A percentile compares a stretch with the other conserved stretches of the same genome.
These are phyloP conservation scores for Odobenus rosmarus DNA, from an alignment of 2,113 vertebrate species.

Conservation along the genomic window DNA sequence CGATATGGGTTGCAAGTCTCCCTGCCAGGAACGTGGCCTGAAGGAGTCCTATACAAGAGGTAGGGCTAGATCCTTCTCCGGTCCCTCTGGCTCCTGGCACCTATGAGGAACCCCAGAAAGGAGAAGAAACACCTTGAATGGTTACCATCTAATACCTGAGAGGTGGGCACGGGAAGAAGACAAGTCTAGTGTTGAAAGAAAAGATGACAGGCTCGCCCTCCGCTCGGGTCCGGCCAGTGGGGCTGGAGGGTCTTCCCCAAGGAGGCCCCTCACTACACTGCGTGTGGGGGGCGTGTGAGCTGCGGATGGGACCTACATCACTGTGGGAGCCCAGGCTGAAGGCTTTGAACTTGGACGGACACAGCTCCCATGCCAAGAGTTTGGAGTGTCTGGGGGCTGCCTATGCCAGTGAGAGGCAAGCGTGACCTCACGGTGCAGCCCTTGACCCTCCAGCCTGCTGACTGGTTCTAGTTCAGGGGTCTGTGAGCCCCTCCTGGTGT, in stretches of 20 bases:
- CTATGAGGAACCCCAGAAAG: neutral
- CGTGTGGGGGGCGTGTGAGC: neutral
- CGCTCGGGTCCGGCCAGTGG: too few relatives aligned
- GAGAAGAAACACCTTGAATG: neutral
- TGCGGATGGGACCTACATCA: rapidly evolving
- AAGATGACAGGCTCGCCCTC: neutral
- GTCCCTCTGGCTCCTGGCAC: neutral
- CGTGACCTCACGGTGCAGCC: neutral
- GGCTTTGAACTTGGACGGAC: neutral
- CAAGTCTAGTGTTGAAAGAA: neutral
- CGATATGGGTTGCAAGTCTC: neutral
- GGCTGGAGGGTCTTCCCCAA: neutral
- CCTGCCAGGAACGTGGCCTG: neutral
- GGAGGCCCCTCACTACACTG: rapidly evolving
- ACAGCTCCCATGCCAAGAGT: rapidly evolving
- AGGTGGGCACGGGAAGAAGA: neutral
- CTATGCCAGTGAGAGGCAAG: neutral
- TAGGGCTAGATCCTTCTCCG: too few relatives aligned
- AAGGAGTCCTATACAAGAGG: rapidly evolving
- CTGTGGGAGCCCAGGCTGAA: neutral
- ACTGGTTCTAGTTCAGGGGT: neutral
- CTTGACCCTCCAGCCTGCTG: neutral
- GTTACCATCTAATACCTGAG: neutral
- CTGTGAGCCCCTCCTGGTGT: neutral
- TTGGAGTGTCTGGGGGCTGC: rapidly evolving